phyloP scores from a whole-genome alignment of 2,797 vertebrate genomes.

The Lithobates pipiens region DNA sequence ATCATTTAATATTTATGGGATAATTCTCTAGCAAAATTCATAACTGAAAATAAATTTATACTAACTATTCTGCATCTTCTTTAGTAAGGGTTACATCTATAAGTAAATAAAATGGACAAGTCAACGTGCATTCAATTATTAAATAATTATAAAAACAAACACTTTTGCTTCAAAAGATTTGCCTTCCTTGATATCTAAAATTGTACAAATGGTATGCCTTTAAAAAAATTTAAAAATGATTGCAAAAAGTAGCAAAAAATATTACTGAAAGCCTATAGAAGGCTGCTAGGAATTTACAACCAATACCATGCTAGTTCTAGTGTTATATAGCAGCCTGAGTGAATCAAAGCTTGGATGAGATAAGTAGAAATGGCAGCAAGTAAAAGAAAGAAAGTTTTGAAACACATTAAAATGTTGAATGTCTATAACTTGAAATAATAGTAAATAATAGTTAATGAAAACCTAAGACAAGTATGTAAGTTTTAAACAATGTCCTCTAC shows the following conservation, averaged over 20 bases:
- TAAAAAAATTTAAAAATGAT: background rate
- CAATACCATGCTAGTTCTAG: background rate
- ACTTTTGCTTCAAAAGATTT: no score
- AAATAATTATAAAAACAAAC: background rate
- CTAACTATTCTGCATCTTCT: background rate
- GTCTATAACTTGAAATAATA: no score
- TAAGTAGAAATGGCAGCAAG: no score
- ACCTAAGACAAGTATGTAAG: no score
- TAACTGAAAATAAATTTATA: background rate
- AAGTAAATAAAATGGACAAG: background rate
- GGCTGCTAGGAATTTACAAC: background rate
- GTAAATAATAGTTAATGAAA: no score
- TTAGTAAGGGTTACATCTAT: background rate
- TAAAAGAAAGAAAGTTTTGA: no score
- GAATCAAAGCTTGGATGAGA: no score
- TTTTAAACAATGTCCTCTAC: no score
- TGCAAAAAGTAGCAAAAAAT: background rate
- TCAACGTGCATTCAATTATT: background rate
- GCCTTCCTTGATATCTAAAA: background rate
- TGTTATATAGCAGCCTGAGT: background rate
- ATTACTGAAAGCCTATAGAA: background rate
- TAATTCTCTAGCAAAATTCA: background rate
- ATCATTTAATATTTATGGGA: slow-evolving; percentile 68
- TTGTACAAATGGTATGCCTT: background rate
- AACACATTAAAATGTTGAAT: no score